phyloP scores from a whole-genome alignment of 2,113 vertebrate species.

The Hemiscyllium ocellatum region DNA sequence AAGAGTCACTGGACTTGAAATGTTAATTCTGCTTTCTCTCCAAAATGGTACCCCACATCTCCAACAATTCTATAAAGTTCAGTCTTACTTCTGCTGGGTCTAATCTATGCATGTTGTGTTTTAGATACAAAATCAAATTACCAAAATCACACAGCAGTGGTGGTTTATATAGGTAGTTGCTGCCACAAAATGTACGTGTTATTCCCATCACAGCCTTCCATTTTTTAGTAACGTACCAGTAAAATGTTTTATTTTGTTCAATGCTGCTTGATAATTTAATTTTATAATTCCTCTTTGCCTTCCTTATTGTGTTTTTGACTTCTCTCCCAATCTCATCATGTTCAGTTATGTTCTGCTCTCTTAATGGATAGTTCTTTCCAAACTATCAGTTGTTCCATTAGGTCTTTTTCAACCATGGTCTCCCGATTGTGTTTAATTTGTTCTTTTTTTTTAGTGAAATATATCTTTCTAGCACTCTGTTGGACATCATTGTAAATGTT shows the following conservation, averaged over 20 bases:
- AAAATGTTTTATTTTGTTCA: background rate
- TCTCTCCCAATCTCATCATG: background rate
- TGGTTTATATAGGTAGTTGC: no score
- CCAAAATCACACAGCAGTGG: no score
- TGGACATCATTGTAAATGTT: background rate
- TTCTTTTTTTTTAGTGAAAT: background rate
- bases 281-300: background rate
- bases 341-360: background rate
- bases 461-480: background rate
- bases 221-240: background rate
- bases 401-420: background rate
- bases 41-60: no score
- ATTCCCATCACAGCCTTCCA: background rate
- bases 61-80: no score
- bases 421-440: background rate
- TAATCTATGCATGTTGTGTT: no score
- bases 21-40: no score
- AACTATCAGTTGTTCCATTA: background rate
- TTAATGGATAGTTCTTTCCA: background rate
- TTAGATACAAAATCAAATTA: no score
- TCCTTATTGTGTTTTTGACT: background rate
- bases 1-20: no score
- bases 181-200: no score
- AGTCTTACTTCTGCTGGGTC: no score
- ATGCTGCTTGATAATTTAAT: background rate